Evolutionary conservation across 2,888 invertebrate species (phyloP), one percentile per base, ranked within the genome.

Genomic region (Cheilosia variabilis): DNA sequence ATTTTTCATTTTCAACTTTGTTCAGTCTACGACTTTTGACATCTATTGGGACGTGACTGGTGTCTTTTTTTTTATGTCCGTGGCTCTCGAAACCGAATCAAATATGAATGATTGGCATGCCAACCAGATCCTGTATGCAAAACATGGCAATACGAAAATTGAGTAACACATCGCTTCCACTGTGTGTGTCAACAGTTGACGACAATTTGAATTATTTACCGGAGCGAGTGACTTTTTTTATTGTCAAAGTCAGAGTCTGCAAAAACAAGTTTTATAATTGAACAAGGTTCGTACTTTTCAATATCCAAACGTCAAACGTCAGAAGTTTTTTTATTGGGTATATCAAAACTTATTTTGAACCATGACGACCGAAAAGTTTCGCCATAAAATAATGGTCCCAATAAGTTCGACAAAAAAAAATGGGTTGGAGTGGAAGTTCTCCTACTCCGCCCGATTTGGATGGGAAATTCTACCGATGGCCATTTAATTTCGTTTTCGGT

Each of bases 401-500:
- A 60, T 43, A 45, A 45, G 17, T 45, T 58, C 9, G 15, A 22
- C 17, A 60, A 60, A 43, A 27, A 17, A 45, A 15, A 6, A 22
- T 7, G n/a, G 17, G 43, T 55, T 22, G 27, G 27, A 27, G 5
- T 27, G 1, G 27, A 27, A 27, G 27, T 27, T 27, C 27, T 34
- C 24, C 65, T 37, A 31, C 22, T 66, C 52, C 22, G 9, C 31
- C 15, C 22, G 31, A 9, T 17, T 47, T 17, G 15, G n/a, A 62
- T 66, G 60, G 53, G 31, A 60, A 73, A 62, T 41, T 60, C 47
- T 68, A 60, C 65, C 79, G 62, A 68, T 45, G 69, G 73, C 55
- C 75, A 63, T 81, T 81, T 57, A 75, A 81, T 75, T 81, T 75
- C 75, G 75, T 81, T 81, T 69, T 63, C 63, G 50, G 63, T 68